A percentile compares a stretch with the other conserved stretches of the same genome.
Evolutionary conservation across 2,797 vertebrate genomes (phyloP).

Genomic region (Cetoscarus ocellatus): DNA sequence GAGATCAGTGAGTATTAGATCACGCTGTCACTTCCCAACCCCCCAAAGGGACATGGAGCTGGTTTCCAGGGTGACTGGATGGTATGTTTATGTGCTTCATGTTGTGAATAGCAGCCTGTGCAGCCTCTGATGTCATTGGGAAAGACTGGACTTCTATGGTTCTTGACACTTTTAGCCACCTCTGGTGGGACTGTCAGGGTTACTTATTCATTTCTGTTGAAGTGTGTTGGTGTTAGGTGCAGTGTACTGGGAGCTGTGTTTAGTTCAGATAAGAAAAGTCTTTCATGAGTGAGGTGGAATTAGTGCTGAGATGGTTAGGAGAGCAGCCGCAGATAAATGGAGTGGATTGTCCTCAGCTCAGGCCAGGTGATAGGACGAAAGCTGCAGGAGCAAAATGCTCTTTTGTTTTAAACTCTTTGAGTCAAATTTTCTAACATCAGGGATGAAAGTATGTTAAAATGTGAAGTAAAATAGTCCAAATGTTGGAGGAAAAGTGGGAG

Average conservation of each 20-base stretch:
- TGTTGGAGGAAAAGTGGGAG: no score
- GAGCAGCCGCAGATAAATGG: conserved; percentile 53
- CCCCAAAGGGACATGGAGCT: conserved; percentile 31
- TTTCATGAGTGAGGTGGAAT: conserved; percentile 49
- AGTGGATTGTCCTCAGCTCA: conserved; percentile 44
- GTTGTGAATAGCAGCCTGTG: conserved; percentile 65
- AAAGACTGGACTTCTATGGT: conserved; percentile 8
- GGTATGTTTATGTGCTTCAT: conserved; percentile 36
- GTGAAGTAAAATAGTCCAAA: no score
- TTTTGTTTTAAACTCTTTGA: not conserved
- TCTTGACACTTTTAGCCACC: conserved; percentile 16
- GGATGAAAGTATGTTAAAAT: no score
- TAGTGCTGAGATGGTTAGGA: conserved; percentile 22
- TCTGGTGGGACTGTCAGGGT: conserved; percentile 18
- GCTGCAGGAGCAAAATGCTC: conserved; percentile 5
- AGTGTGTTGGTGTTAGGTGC: conserved; percentile 29
- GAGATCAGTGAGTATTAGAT: conserved; percentile 37
- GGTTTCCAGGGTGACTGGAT: conserved; percentile 51
- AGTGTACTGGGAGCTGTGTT: conserved; percentile 48
- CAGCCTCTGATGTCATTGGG: conserved; percentile 45
- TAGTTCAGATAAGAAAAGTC: conserved; percentile 50
- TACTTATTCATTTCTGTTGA: conserved; percentile 21
- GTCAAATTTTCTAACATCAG: no score
- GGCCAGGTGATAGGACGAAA: conserved; percentile 72
- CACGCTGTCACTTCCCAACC: conserved; percentile 41